phyloP scores from a whole-genome alignment of 2,888 invertebrate genomes.

The Argyresthia albistria region DNA sequence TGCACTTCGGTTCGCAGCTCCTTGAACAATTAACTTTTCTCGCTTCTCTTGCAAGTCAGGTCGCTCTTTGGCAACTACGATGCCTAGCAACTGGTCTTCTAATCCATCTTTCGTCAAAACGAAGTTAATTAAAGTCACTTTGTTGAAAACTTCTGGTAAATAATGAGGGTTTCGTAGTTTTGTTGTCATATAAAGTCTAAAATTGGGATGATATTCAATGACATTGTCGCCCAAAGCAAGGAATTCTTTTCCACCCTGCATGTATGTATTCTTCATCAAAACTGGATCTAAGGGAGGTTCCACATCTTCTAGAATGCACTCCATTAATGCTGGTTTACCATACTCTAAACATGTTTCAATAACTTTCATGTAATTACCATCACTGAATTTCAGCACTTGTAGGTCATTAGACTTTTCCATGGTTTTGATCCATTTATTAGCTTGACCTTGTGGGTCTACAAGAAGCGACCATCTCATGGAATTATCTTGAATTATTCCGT shows the following conservation, averaged over 20 bases:
- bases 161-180: slow-evolving; percentile 89
- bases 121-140: slow-evolving; percentile 88
- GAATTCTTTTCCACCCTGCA: slow-evolving; percentile 80
- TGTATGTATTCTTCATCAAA: slow-evolving; percentile 80
- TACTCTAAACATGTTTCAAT: slow-evolving; percentile 82
- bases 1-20: slow-evolving; percentile 85
- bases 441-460: slow-evolving; percentile 89
- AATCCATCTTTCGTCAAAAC: slow-evolving; percentile 86
- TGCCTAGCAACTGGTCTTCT: slow-evolving; percentile 87
- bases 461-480: slow-evolving; percentile 85
- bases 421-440: slow-evolving; percentile 88
- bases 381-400: slow-evolving; percentile 80
- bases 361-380: slow-evolving; percentile 81
- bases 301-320: slow-evolving; percentile 83
- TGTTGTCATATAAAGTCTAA: slow-evolving; percentile 86
- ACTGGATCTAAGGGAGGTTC: slow-evolving; percentile 86
- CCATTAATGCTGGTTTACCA: slow-evolving; percentile 84
- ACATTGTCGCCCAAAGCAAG: slow-evolving; percentile 85
- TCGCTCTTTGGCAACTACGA: slow-evolving; percentile 87
- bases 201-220: slow-evolving; percentile 82
- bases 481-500: slow-evolving; percentile 86
- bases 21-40: slow-evolving; percentile 83
- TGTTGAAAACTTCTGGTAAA: slow-evolving; percentile 86
- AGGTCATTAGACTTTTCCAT: slow-evolving; percentile 83
- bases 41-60: slow-evolving; percentile 88